These are phyloP conservation scores for Stegastes partitus DNA, from an alignment of 2,113 vertebrate genomes.

Conservation along the genomic window DNA sequence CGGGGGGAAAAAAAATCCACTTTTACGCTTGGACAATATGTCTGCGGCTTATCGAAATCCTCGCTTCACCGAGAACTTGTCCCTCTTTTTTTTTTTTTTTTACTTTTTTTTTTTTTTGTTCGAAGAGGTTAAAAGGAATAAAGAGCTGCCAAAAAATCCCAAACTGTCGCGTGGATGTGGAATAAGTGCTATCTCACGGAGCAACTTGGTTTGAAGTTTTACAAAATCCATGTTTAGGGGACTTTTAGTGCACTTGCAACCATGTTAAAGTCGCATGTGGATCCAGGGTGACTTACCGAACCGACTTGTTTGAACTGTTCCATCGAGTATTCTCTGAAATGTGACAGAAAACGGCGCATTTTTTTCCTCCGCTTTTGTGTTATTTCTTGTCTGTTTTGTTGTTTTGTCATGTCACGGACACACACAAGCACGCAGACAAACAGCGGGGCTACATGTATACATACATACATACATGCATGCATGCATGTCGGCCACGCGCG, in stretches of 20 bases:
- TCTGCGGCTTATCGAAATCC: constrained; percentile 43
- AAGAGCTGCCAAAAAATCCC: not conserved
- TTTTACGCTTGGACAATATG: constrained; percentile 65
- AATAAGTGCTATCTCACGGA: not conserved
- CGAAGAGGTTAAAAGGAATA: constrained; percentile 3
- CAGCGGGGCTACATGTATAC: constrained; percentile 40
- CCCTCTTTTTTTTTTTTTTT: constrained; percentile 21
- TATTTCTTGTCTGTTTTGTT: constrained; percentile 26
- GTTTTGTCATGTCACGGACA: constrained; percentile 68
- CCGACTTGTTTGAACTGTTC: constrained; percentile 41
- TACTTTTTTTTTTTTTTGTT: not conserved
- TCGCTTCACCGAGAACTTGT: constrained; percentile 69
- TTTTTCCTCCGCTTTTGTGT: constrained; percentile 16
- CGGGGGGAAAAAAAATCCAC: constrained; percentile 64
- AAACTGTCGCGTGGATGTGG: constrained; percentile 13
- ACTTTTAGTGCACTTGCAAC: constrained; percentile 68
- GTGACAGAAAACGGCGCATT: constrained; percentile 24
- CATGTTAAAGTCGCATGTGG: constrained; percentile 55
- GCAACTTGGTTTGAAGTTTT: constrained; percentile 3
- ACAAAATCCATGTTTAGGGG: not conserved
- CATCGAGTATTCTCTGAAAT: constrained; percentile 2
- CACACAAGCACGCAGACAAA: constrained; percentile 1
- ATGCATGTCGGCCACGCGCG: constrained; percentile 70
- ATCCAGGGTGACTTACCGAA: constrained; percentile 4
- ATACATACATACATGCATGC: constrained; percentile 47